A percentile compares a stretch with the other conserved stretches of the same genome.
These are phyloP conservation scores for Drosophila pallidifrons DNA, from an alignment of 1,140 invertebrate genomes.

Conservation along the genomic window DNA sequence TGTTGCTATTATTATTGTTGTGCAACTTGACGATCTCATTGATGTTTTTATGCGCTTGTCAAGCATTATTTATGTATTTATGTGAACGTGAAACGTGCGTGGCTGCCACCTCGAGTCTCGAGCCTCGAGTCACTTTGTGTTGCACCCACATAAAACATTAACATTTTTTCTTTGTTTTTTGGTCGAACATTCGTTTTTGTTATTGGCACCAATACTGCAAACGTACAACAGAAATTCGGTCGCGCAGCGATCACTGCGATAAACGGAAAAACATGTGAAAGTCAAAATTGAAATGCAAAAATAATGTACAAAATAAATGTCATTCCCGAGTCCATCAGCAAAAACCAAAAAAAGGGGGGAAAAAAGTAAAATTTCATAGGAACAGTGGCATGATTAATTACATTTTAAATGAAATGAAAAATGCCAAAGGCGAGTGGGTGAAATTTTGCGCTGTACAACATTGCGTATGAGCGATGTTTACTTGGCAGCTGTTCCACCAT, in stretches of 20 bases:
- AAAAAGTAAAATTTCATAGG: conserved; percentile 55
- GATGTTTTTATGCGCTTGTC: conserved; percentile 67
- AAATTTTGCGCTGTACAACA: conserved; percentile 56
- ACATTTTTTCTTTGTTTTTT: background rate
- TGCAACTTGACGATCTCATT: conserved; percentile 64
- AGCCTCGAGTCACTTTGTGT: conserved; percentile 25
- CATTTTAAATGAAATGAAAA: conserved; percentile 56
- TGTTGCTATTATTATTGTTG: conserved; percentile 20
- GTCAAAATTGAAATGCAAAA: conserved; percentile 25
- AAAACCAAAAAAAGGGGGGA: conserved; percentile 12
- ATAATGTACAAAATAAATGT: conserved; percentile 19
- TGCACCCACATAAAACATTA: conserved; percentile 72
- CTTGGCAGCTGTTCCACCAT: conserved; percentile 45
- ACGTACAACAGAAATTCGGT: conserved; percentile 45
- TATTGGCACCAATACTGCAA: conserved; percentile 68
- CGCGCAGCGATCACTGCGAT: conserved; percentile 59
- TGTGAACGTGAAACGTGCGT: conserved; percentile 57
- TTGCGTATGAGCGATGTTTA: conserved; percentile 68
- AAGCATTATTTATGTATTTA: conserved; percentile 60
- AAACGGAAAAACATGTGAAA: conserved; percentile 62
- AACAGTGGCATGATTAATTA: conserved; percentile 58
- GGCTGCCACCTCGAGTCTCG: conserved; percentile 29
- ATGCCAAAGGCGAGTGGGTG: conserved; percentile 44
- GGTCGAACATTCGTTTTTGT: conserved; percentile 20
- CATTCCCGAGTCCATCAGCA: conserved; percentile 55